A percentile compares a stretch with the other conserved stretches of the same genome.
Conservation (phyloP, 2,888 invertebrate genomes). For the Thysanoteuthis rhombus region DNA sequence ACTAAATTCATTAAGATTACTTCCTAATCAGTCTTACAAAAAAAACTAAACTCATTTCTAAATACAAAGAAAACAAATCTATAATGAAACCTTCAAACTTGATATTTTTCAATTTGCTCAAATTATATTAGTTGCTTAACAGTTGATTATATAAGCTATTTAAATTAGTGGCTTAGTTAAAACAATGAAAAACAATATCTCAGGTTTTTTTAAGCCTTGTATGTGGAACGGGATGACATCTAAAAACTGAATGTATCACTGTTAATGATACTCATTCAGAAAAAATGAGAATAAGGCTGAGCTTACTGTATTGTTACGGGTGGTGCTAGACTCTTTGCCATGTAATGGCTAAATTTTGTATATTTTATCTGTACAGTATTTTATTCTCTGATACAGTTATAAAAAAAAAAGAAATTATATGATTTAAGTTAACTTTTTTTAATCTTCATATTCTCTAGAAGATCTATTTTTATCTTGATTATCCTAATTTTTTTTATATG, state of each 20-base stretch:
- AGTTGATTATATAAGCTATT: not conserved
- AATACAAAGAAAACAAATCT: not conserved
- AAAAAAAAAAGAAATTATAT: not conserved
- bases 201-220: not conserved
- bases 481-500: not conserved
- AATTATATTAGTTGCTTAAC: not conserved
- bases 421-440: not conserved
- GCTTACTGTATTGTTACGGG: no score
- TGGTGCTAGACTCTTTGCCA: not conserved
- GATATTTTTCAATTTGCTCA: not conserved
- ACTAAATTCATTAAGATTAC: not conserved
- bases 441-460: not conserved
- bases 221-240: not conserved
- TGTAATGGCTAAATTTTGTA: not conserved
- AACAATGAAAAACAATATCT: not conserved
- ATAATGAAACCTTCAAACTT: not conserved
- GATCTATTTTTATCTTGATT: not conserved
- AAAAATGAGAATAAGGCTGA: not conserved
- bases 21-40: not conserved
- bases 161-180: not conserved
- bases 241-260: no score
- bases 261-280: not conserved
- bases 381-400: no score
- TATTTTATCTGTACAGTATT: no score
- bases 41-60: not conserved